These are phyloP conservation scores for Agriopis marginaria DNA, from an alignment of 2,888 invertebrate genomes.

Conservation along the genomic window DNA sequence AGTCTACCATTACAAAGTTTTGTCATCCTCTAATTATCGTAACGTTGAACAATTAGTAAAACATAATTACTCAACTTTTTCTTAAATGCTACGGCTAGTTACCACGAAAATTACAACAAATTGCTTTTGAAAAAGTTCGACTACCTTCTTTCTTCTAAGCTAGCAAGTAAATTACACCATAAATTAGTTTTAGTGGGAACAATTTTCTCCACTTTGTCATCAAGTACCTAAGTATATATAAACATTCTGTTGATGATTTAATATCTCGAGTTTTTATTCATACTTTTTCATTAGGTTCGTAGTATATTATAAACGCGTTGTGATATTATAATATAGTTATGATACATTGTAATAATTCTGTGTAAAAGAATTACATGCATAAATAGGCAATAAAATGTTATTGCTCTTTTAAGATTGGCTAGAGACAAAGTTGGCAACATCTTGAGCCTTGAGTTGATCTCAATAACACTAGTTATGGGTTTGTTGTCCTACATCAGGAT, in stretches of 20 bases:
- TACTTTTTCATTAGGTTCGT: background rate
- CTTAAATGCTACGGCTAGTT: constrained; percentile 12
- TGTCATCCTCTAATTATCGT: background rate
- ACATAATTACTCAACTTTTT: background rate
- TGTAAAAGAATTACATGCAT: constrained; percentile 19
- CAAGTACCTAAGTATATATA: constrained; percentile 9
- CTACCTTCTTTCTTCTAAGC: constrained; percentile 26
- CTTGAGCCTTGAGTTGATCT: constrained; percentile 45
- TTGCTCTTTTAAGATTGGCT: constrained; percentile 37
- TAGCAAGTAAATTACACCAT: constrained; percentile 22
- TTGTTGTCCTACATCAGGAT: constrained; percentile 62
- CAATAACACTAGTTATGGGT: constrained; percentile 59
- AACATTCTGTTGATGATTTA: background rate
- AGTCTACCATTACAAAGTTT: no score
- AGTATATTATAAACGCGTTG: no score
- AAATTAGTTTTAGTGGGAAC: constrained; percentile 26
- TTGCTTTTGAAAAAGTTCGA: constrained; percentile 30
- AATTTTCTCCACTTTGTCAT: constrained; percentile 30
- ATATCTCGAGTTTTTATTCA: background rate
- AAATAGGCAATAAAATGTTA: constrained; percentile 31
- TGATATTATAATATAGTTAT: background rate
- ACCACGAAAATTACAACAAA: constrained; percentile 25
- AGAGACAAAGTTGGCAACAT: constrained; percentile 48
- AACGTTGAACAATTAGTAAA: background rate
- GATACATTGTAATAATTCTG: constrained; percentile 3